phyloP scores from a whole-genome alignment of 2,888 invertebrate species.

The Phytoseiulus persimilis region DNA sequence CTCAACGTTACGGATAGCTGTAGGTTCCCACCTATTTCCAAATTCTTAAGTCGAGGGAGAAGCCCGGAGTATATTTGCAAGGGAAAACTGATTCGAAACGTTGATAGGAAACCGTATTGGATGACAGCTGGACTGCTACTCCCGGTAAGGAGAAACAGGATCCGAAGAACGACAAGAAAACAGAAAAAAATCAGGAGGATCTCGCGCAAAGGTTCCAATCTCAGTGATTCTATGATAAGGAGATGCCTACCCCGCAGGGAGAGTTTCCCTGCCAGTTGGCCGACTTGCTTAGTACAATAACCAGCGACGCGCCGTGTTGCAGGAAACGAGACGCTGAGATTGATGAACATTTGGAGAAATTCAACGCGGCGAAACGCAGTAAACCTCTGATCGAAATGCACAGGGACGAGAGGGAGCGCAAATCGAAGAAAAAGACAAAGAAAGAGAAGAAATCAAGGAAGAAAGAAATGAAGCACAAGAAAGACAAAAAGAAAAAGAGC shows the following conservation, averaged over 20 bases:
- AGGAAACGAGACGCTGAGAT: constrained; percentile 26
- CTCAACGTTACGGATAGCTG: background rate
- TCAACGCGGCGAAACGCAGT: constrained; percentile 27
- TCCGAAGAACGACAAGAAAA: background rate
- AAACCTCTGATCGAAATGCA: constrained; percentile 32
- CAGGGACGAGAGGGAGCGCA: background rate
- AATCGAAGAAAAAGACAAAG: background rate
- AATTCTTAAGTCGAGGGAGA: too few species aligned
- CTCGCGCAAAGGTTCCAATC: background rate
- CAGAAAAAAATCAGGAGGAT: background rate
- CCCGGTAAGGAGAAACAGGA: background rate
- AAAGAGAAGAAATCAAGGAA: background rate
- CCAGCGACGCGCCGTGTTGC: too few species aligned
- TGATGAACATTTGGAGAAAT: background rate
- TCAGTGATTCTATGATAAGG: background rate
- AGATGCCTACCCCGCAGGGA: background rate
- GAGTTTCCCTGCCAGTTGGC: too few species aligned
- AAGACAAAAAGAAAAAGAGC: constrained; percentile 12
- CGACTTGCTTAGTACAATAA: too few species aligned
- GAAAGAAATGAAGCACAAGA: background rate
- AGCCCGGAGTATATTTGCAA: too few species aligned
- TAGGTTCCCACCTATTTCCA: too few species aligned
- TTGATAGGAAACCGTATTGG: background rate
- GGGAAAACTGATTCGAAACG: too few species aligned
- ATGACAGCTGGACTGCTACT: constrained; percentile 21